Evolutionary conservation across 2,888 invertebrate genomes (phyloP).

Genomic region (Geotrupes spiniger): DNA sequence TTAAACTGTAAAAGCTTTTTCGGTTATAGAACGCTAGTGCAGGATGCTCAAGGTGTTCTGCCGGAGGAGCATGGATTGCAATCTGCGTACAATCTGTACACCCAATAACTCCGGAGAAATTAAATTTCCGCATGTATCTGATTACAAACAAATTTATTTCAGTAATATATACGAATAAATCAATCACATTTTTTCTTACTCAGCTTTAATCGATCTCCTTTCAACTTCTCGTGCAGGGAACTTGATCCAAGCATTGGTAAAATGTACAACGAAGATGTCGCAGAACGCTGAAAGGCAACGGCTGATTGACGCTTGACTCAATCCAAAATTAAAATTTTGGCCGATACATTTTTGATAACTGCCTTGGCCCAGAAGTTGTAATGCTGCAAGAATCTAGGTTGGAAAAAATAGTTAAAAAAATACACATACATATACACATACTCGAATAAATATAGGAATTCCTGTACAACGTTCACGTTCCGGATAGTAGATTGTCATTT

Average conservation of each 20-base stretch:
- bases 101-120: conserved; percentile 6
- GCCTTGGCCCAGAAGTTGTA: conserved; percentile 6
- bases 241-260: background rate
- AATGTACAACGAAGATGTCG: background rate
- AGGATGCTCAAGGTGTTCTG: background rate
- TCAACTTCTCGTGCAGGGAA: too few species aligned
- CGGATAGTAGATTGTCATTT: too few species aligned
- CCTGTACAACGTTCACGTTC: background rate
- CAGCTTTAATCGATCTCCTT: too few species aligned
- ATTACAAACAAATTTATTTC: too few species aligned
- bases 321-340: conserved; percentile 8
- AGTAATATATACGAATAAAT: too few species aligned
- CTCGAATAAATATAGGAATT: background rate
- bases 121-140: conserved; percentile 2
- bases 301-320: conserved; percentile 1
- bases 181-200: too few species aligned
- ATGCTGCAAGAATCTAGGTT: background rate
- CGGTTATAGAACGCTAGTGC: background rate
- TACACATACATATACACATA: background rate
- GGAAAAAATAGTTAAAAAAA: background rate
- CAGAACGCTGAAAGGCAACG: conserved; percentile 1
- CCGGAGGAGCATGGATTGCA: background rate
- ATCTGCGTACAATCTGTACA: conserved; percentile 1
- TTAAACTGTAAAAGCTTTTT: conserved; percentile 1
- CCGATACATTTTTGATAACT: conserved; percentile 6